Conservation (phyloP, 1,140 invertebrate species). For the Leptinotarsa texana region DNA sequence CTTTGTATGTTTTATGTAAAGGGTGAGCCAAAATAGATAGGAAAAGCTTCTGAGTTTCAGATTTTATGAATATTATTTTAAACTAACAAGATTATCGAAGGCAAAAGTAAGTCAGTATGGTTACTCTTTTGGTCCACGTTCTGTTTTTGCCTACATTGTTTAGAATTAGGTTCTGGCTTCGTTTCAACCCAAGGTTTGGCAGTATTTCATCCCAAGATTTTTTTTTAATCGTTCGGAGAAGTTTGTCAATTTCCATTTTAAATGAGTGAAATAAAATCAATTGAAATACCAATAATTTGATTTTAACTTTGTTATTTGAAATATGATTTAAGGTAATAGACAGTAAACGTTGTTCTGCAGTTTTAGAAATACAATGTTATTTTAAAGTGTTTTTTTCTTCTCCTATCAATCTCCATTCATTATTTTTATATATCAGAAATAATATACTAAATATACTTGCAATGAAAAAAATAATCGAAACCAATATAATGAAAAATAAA, state of each 20-base stretch:
- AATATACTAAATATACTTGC: no score
- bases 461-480: no score
- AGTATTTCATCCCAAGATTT: not conserved
- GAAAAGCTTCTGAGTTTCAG: not conserved
- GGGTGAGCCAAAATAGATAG: slow-evolving; percentile 4
- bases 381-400: slow-evolving; percentile 31
- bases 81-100: not conserved
- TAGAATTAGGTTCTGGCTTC: not conserved
- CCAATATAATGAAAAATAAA: no score
- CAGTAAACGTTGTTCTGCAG: slow-evolving; percentile 43
- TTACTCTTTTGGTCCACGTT: not conserved
- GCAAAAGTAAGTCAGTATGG: not conserved
- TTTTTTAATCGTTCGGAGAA: not conserved
- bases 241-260: slow-evolving; percentile 13
- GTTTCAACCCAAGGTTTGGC: not conserved
- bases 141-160: not conserved
- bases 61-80: not conserved
- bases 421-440: no score
- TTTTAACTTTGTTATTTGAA: slow-evolving; percentile 23
- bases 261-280: slow-evolving; percentile 11
- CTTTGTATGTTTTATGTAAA: slow-evolving; percentile 7
- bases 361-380: slow-evolving; percentile 49
- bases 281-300: not conserved
- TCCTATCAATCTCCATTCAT: not conserved
- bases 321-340: slow-evolving; percentile 36